Evolutionary conservation across 1,140 invertebrate species (phyloP).

Genomic region (Zaprionus camerounensis): DNA sequence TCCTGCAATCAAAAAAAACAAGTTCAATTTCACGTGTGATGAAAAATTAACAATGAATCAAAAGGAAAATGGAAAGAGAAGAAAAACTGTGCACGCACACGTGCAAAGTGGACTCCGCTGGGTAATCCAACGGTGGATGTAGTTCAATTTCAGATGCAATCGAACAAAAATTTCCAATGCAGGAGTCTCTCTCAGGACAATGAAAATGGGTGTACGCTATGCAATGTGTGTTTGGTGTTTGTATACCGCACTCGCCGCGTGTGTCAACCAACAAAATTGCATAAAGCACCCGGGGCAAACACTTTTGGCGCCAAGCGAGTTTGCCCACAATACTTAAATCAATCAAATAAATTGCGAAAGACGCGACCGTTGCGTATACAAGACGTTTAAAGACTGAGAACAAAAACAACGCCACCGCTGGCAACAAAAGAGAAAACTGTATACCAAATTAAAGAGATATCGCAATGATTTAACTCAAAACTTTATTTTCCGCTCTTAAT

Average conservation of each 20-base stretch:
- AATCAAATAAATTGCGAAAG: conserved; percentile 31
- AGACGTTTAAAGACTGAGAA: conserved; percentile 39
- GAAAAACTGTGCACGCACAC: conserved; percentile 44
- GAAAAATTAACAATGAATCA: conserved; percentile 32
- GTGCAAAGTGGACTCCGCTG: conserved; percentile 55
- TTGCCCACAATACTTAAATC: conserved; percentile 16
- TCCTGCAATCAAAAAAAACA: conserved; percentile 61
- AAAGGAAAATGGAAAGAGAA: conserved; percentile 39
- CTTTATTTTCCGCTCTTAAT: conserved; percentile 22
- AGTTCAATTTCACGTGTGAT: conserved; percentile 14
- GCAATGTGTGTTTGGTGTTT: conserved; percentile 17
- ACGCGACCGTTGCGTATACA: conserved; percentile 43
- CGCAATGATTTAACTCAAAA: conserved; percentile 12
- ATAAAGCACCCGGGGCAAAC: conserved; percentile 41
- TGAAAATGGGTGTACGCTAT: conserved; percentile 13
- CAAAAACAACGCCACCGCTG: conserved; percentile 36
- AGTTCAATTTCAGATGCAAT: conserved; percentile 73
- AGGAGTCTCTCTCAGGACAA: conserved; percentile 29
- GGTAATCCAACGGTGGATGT: conserved; percentile 41
- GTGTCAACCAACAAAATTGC: conserved; percentile 81
- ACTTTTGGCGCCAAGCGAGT: conserved; percentile 49
- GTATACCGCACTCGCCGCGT: conserved; percentile 64
- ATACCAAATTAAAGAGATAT: conserved; percentile 8
- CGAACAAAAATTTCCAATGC: conserved; percentile 42
- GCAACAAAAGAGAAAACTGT: conserved; percentile 19